A percentile compares a stretch with the other conserved stretches of the same genome.
Conservation (phyloP, 1,140 invertebrate species). For the Papilio polytes region DNA sequence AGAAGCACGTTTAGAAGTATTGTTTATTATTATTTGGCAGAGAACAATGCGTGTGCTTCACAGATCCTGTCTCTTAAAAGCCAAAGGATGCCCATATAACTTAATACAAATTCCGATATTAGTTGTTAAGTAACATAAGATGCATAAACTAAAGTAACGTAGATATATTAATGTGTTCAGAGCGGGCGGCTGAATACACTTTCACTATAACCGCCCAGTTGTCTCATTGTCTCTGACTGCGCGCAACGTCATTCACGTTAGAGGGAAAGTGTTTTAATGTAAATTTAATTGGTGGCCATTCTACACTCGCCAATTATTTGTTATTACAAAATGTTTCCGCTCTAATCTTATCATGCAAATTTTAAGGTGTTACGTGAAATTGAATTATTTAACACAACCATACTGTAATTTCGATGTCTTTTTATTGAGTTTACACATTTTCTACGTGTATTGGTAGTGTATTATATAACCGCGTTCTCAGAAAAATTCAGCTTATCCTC, state of each 20-base stretch:
- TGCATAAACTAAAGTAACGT: constrained; percentile 40
- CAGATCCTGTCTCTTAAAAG: too few relatives aligned
- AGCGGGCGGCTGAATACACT: constrained; percentile 36
- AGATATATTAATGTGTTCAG: constrained; percentile 44
- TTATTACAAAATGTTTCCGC: constrained; percentile 48
- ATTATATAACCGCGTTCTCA: not conserved
- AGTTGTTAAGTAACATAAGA: constrained; percentile 22
- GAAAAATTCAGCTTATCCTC: not conserved
- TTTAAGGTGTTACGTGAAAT: constrained; percentile 43
- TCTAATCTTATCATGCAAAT: constrained; percentile 46
- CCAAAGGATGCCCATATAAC: constrained; percentile 8
- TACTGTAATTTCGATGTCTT: constrained; percentile 31
- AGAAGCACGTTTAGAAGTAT: too few relatives aligned
- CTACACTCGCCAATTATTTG: constrained; percentile 50
- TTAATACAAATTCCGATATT: not conserved
- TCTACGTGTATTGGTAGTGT: not conserved
- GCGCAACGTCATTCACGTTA: constrained; percentile 48
- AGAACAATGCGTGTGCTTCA: too few relatives aligned
- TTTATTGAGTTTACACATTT: not conserved
- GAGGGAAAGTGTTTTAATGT: constrained; percentile 58
- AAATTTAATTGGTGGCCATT: constrained; percentile 50
- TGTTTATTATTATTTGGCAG: too few relatives aligned
- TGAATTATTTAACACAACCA: constrained; percentile 49
- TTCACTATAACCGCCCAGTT: constrained; percentile 50
- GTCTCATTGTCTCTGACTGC: constrained; percentile 51